phyloP scores from a whole-genome alignment of 2,797 vertebrate species.

The Lacerta bilineata region DNA sequence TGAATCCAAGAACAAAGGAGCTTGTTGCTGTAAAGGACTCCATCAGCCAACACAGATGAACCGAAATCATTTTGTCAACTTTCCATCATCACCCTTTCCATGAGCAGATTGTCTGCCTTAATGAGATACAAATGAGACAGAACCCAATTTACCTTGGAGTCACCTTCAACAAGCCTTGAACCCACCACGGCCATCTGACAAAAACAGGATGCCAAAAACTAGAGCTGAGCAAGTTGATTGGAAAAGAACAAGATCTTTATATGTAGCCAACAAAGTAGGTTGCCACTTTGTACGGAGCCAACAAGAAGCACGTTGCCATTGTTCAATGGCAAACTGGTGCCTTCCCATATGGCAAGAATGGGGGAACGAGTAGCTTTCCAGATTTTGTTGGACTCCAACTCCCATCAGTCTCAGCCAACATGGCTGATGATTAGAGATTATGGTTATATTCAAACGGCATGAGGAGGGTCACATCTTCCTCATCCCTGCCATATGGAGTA shows the following conservation, averaged over 20 bases:
- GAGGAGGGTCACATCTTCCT: no score
- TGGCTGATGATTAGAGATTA: no score
- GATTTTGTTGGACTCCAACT: no score
- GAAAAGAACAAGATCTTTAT: neutral
- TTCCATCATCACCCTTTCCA: neutral
- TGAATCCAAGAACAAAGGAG: neutral
- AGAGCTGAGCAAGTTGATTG: neutral
- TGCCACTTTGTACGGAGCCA: neutral
- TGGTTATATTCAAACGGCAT: no score
- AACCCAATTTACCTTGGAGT: constrained; percentile 13
- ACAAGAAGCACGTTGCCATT: neutral
- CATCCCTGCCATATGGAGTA: no score
- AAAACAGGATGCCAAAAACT: neutral
- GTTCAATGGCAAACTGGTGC: neutral
- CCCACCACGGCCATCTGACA: constrained; percentile 7
- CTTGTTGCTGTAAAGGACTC: neutral
- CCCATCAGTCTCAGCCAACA: no score
- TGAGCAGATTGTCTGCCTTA: constrained; percentile 21
- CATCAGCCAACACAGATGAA: neutral
- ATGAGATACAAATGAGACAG: neutral
- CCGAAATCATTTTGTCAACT: neutral
- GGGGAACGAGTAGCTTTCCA: no score
- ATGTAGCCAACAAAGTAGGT: neutral
- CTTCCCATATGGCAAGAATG: neutral
- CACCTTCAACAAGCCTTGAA: constrained; percentile 18